Base-by-base conservation (phyloP, 2,888 invertebrate species). In the Drosophila infuscata region DNA sequence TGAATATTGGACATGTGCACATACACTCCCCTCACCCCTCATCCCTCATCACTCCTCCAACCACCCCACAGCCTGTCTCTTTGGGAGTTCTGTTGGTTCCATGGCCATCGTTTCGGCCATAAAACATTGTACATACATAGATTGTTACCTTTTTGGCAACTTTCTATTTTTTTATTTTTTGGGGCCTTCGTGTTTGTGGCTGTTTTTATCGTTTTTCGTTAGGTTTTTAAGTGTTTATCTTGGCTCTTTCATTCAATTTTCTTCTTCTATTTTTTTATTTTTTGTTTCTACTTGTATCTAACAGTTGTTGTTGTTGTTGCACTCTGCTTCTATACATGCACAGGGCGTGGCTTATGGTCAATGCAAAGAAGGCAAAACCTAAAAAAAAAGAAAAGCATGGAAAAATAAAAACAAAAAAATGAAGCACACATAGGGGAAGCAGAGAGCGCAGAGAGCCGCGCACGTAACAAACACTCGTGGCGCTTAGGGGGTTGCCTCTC, bases 281-380 rank as follows among this genome's bases (percentile, higher is more conserved):
- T 43, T 36, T 25, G 20, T 25, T 78, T 54, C 56, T 72, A 71
- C 66, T 82, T 69, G 68, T 87, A 82, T 87, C 87, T 90, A 83
- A 84, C 87, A 74, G 76, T 84, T 89, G 84, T 79, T 87, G 78
- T 88, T 89, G 85, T 81, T 87, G 77, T 75, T 80, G 81, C 83
- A 33, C 79, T 73, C 76, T 79, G 82, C 85, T 82, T 71, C 78
- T 81, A 88, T 81, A 89, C 88, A 91, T 83, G 83, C 83, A 81
- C 83, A 89, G 92, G 92, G 92, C 92, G 92, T 92, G 92, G 92
- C 91, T 92, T 92, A 82, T 88, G 90, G 89, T 90, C 91, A 87
- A 73, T 76, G 73, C 74, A 75, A 85, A 76, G 70, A 70, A 76
- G 76, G 74, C 73, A 86, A 61, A 70, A 67, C 53, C 57, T 43